A percentile compares a stretch with the other conserved stretches of the same genome.
phyloP scores from a whole-genome alignment of 1,140 invertebrate species.

The Gryon sp. region DNA sequence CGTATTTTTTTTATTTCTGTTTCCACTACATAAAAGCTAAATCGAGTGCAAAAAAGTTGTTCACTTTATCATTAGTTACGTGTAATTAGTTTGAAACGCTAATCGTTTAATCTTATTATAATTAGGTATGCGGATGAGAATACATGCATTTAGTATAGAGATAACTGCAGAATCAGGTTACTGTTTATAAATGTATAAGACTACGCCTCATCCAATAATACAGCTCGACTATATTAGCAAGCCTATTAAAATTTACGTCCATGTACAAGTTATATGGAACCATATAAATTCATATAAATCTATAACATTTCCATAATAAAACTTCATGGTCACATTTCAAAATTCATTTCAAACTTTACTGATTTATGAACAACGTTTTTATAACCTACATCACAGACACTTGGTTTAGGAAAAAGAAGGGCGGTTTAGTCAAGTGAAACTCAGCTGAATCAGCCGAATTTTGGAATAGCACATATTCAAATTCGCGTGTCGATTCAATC shows the following conservation, averaged over 20 bases:
- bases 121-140: constrained; percentile 49
- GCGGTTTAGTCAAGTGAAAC: no score
- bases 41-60: constrained; percentile 34
- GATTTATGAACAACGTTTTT: constrained; percentile 3
- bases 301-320: constrained; percentile 17
- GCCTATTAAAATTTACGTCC: constrained; percentile 46
- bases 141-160: constrained; percentile 42
- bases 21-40: constrained; percentile 5
- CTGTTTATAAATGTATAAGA: constrained; percentile 55
- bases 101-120: constrained; percentile 57
- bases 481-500: no score
- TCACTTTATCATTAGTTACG: constrained; percentile 45
- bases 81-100: constrained; percentile 49
- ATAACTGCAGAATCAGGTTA: constrained; percentile 58
- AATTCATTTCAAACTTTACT: background rate
- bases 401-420: no score
- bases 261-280: constrained; percentile 32
- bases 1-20: background rate
- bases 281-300: constrained; percentile 39
- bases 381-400: no score
- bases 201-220: constrained; percentile 49
- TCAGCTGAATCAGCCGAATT: no score
- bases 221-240: constrained; percentile 40
- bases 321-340: constrained; percentile 4
- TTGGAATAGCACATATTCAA: no score